Evolutionary conservation across 2,113 vertebrate genomes (phyloP).

Genomic region (Hemichromis elongatus): DNA sequence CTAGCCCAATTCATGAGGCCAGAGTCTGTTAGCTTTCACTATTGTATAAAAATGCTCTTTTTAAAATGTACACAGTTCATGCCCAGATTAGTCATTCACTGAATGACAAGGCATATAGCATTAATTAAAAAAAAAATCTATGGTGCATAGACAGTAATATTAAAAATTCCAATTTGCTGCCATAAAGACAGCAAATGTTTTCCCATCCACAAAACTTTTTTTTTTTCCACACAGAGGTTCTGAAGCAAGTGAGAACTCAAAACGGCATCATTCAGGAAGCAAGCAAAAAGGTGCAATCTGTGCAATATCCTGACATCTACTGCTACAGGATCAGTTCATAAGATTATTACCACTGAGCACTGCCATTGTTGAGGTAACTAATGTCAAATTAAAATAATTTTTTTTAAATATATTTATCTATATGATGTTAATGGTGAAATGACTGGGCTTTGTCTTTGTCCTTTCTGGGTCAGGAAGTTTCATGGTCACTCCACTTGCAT

Average conservation of each 20-base stretch:
- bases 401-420: not conserved
- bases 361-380: slow-evolving; percentile 49
- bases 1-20: slow-evolving; percentile 11
- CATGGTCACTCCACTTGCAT: slow-evolving; percentile 62
- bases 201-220: slow-evolving; percentile 15
- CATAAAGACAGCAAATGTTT: slow-evolving; percentile 29
- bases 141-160: slow-evolving; percentile 66
- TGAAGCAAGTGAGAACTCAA: slow-evolving; percentile 30
- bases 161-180: slow-evolving; percentile 41
- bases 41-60: slow-evolving; percentile 29
- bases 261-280: slow-evolving; percentile 44
- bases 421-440: slow-evolving; percentile 17
- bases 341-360: slow-evolving; percentile 24
- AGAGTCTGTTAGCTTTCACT: not conserved
- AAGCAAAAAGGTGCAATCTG: slow-evolving; percentile 64
- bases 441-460: not conserved
- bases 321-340: slow-evolving; percentile 52
- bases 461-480: not conserved
- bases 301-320: slow-evolving; percentile 52
- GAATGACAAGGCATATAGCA: slow-evolving; percentile 54
- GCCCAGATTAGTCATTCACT: slow-evolving; percentile 57
- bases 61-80: slow-evolving; percentile 43
- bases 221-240: slow-evolving; percentile 35
- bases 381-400: slow-evolving; percentile 29
- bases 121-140: slow-evolving; percentile 41